Evolutionary conservation across 2,113 vertebrate genomes (phyloP).

Genomic region (Mormyrus iriodes): DNA sequence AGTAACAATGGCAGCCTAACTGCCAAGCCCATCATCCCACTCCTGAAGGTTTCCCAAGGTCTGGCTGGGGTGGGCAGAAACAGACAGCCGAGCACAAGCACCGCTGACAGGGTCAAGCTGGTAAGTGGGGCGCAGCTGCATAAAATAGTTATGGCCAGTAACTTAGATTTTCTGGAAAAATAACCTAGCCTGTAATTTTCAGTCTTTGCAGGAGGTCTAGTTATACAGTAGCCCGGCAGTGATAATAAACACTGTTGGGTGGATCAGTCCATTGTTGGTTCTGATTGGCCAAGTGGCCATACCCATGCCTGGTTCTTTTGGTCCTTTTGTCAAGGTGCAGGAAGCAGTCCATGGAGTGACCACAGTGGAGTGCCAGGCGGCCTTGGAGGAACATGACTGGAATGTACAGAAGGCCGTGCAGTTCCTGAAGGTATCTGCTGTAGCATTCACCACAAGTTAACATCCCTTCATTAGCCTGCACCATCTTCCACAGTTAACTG

Average conservation of each 20-base stretch:
- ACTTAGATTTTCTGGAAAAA: neutral
- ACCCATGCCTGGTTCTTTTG: neutral
- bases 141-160: neutral
- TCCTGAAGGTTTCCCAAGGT: slow-evolving; percentile 53
- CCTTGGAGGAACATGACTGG: slow-evolving; percentile 81
- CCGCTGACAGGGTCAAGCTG: slow-evolving; percentile 63
- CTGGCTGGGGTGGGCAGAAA: slow-evolving; percentile 53
- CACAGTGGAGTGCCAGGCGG: slow-evolving; percentile 81
- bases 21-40: slow-evolving; percentile 44
- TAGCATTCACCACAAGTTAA: neutral
- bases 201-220: neutral
- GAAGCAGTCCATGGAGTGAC: slow-evolving; percentile 89
- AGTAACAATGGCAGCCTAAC: slow-evolving; percentile 75
- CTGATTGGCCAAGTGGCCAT: neutral
- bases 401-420: slow-evolving; percentile 72
- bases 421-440: slow-evolving; percentile 75
- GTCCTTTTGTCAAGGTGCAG: slow-evolving; percentile 68
- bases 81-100: slow-evolving; percentile 34
- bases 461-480: neutral
- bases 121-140: slow-evolving; percentile 52
- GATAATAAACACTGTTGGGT: neutral
- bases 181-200: neutral
- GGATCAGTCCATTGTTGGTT: neutral
- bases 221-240: neutral
- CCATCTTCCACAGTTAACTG: neutral